Percentiles rank a stretch among this genome's conserved stretches.
phyloP scores from a whole-genome alignment of 2,797 vertebrate species.

The Sus cebifrons region DNA sequence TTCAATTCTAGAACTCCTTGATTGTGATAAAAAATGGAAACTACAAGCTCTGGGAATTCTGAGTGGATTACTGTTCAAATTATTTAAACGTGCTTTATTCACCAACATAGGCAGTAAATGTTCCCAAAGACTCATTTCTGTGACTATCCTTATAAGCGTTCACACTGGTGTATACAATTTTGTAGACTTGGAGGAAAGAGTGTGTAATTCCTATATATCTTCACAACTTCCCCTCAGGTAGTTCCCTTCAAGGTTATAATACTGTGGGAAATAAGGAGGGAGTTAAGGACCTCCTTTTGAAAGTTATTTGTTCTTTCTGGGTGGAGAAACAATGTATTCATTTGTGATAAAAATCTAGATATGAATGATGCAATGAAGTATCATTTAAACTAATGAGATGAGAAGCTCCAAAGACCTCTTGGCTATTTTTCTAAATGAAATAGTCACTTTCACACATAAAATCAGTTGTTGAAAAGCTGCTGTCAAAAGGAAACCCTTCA shows the following conservation, averaged over 20 bases:
- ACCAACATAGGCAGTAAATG: neutral
- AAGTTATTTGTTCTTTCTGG: slow-evolving; percentile 67
- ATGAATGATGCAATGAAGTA: slow-evolving; percentile 76
- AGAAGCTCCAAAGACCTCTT: slow-evolving; percentile 72
- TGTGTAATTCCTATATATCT: slow-evolving; percentile 27
- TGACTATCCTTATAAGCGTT: slow-evolving; percentile 4
- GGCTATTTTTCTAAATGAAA: slow-evolving; percentile 81
- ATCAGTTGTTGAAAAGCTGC: slow-evolving; percentile 66
- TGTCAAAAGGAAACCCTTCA: slow-evolving; percentile 75
- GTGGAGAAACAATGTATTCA: slow-evolving; percentile 73
- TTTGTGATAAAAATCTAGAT: slow-evolving; percentile 78
- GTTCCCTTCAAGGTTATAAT: slow-evolving; percentile 13
- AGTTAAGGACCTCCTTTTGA: slow-evolving; percentile 54
- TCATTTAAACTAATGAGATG: slow-evolving; percentile 79
- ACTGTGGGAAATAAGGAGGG: neutral
- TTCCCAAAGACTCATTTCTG: neutral
- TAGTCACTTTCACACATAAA: slow-evolving; percentile 58
- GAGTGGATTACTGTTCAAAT: slow-evolving; percentile 13
- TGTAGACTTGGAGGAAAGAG: neutral
- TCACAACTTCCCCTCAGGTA: slow-evolving; percentile 64
- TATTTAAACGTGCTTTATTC: slow-evolving; percentile 56
- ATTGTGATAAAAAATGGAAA: slow-evolving; percentile 62
- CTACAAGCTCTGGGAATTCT: neutral
- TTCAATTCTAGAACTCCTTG: slow-evolving; percentile 41
- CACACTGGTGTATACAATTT: slow-evolving; percentile 1